Evolutionary conservation across 2,888 invertebrate species (phyloP).

Genomic region (Melikaiella ostensackeni): DNA sequence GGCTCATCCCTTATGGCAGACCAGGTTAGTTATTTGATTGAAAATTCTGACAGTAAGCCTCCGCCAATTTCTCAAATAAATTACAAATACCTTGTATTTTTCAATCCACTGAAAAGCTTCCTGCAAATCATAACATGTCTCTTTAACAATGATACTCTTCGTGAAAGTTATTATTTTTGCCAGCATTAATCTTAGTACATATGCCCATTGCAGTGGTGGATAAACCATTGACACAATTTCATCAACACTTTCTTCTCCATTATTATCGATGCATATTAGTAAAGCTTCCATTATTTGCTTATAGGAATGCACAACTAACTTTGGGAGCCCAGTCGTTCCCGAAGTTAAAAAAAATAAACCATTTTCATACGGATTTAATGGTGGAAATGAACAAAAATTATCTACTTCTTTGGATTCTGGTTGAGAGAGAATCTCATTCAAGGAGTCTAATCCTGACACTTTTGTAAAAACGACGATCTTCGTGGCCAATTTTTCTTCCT

Average conservation of each 20-base stretch:
- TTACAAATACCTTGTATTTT: not conserved
- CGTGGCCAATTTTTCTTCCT: conserved; percentile 43
- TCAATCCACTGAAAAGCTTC: not conserved
- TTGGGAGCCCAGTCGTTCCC: not conserved
- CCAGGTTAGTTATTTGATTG: too few species aligned
- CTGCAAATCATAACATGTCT: not conserved
- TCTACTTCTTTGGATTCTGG: conserved; percentile 54
- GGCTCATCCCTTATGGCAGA: too few species aligned
- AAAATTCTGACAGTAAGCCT: too few species aligned
- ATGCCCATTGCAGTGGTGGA: not conserved
- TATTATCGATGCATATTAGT: not conserved
- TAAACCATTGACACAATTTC: not conserved
- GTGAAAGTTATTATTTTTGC: not conserved
- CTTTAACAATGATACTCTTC: not conserved
- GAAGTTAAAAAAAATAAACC: not conserved
- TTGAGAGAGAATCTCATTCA: conserved; percentile 55
- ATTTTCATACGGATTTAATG: not conserved
- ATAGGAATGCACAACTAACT: not conserved
- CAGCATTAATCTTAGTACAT: not conserved
- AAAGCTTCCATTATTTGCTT: not conserved
- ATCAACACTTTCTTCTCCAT: not conserved
- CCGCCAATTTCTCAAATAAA: too few species aligned
- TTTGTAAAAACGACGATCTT: conserved; percentile 61
- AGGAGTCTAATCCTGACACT: conserved; percentile 47
- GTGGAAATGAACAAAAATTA: conserved; percentile 53